Evolutionary conservation across 2,888 invertebrate species (phyloP).

Genomic region (Punctoribates punctum): DNA sequence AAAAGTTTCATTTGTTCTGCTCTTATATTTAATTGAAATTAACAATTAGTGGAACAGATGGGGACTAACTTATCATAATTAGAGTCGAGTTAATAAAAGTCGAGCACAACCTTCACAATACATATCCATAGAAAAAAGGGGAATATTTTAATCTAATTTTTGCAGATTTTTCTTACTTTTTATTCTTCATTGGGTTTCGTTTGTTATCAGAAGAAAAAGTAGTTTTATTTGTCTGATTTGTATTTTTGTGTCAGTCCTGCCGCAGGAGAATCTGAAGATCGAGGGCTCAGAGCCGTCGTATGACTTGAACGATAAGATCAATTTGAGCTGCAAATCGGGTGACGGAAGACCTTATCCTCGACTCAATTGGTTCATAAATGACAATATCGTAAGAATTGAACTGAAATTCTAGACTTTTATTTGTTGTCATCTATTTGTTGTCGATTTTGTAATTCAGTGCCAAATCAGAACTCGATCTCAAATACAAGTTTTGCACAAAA

Average conservation of each 20-base stretch:
- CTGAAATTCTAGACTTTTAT: background rate
- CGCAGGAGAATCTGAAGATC: conserved; percentile 41
- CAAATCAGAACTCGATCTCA: conserved; percentile 17
- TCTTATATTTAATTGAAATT: conserved; percentile 28
- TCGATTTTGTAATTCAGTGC: no score
- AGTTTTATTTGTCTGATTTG: background rate
- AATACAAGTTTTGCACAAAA: background rate
- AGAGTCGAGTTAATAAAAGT: conserved; percentile 3
- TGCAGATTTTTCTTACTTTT: background rate
- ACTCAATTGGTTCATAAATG: conserved; percentile 44
- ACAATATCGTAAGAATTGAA: conserved; percentile 35
- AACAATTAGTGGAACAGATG: conserved; percentile 25
- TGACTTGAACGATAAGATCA: conserved; percentile 42
- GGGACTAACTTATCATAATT: conserved; percentile 35
- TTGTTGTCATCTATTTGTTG: background rate
- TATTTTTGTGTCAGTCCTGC: conserved; percentile 39
- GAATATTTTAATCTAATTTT: conserved; percentile 31
- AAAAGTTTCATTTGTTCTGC: background rate
- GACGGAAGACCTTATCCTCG: conserved; percentile 40
- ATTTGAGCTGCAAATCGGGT: conserved; percentile 44
- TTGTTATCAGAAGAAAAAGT: background rate
- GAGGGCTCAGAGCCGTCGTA: conserved; percentile 41
- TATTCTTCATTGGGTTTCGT: background rate
- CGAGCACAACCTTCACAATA: background rate
- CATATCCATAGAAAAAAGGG: background rate